These are phyloP conservation scores for Xestia xanthographa DNA, from an alignment of 2,888 invertebrate species.

Conservation along the genomic window DNA sequence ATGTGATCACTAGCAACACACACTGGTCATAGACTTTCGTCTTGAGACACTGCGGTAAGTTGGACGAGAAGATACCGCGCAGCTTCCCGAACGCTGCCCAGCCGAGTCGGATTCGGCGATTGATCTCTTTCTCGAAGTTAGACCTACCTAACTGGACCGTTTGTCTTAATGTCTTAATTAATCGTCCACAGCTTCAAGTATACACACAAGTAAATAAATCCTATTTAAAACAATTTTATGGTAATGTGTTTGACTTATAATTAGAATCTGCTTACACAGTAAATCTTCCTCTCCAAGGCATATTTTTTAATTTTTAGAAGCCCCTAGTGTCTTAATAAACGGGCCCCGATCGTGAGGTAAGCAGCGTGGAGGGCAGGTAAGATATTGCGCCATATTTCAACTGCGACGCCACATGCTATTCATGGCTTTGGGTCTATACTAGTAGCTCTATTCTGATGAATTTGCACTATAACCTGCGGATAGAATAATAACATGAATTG, in stretches of 20 bases:
- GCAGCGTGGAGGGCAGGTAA: conserved; percentile 63
- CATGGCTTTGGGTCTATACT: conserved; percentile 67
- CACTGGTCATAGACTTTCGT: too few relatives aligned
- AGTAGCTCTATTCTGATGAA: conserved; percentile 61
- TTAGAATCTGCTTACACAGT: neutral
- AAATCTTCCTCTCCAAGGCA: conserved; percentile 5
- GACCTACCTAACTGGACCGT: too few relatives aligned
- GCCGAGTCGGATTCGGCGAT: too few relatives aligned
- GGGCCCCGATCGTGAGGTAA: conserved; percentile 39
- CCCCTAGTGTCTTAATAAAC: conserved; percentile 59
- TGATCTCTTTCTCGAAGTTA: too few relatives aligned
- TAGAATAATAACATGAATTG: conserved; percentile 12
- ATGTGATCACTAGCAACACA: too few relatives aligned
- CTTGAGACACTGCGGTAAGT: too few relatives aligned
- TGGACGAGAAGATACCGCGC: too few relatives aligned
- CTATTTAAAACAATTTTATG: neutral
- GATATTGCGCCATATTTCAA: conserved; percentile 77
- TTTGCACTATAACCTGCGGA: conserved; percentile 30
- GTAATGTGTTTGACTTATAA: neutral
- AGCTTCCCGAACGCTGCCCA: too few relatives aligned
- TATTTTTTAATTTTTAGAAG: conserved; percentile 48
- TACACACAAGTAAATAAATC: too few relatives aligned
- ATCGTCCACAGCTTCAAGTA: too few relatives aligned
- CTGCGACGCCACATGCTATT: conserved; percentile 73
- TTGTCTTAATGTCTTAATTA: too few relatives aligned